Evolutionary conservation across 2,797 vertebrate species (phyloP).

Genomic region (Heterohyrax brucei): DNA sequence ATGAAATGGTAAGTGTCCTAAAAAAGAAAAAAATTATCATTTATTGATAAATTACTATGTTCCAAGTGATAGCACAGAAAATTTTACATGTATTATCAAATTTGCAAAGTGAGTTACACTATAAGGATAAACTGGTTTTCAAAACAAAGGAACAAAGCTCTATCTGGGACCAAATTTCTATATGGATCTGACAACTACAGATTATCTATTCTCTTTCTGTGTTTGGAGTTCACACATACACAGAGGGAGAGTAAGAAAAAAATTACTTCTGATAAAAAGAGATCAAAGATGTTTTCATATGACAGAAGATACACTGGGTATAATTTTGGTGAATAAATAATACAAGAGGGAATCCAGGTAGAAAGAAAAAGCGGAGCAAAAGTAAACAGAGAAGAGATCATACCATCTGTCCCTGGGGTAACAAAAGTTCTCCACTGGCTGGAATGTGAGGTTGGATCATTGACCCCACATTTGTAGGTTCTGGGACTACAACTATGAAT

Average conservation of each 20-base stretch:
- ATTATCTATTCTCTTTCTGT: not conserved
- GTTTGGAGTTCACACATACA: not conserved
- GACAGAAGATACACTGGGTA: not conserved
- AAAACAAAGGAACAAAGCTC: not conserved
- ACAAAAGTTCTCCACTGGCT: not conserved
- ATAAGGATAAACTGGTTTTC: not conserved
- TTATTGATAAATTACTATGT: slow-evolving; percentile 40
- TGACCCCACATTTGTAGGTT: not conserved
- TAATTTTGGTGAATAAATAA: not conserved
- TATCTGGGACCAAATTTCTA: not conserved
- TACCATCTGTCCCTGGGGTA: not conserved
- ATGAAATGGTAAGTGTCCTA: not conserved
- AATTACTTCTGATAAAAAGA: not conserved
- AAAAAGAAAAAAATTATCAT: slow-evolving; percentile 38
- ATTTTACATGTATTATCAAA: not conserved
- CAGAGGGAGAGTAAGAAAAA: not conserved
- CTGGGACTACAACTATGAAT: not conserved
- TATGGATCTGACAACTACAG: not conserved
- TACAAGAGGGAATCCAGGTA: not conserved
- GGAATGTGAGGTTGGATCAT: not conserved
- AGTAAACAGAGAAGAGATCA: not conserved
- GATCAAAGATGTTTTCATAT: not conserved
- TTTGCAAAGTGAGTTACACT: not conserved
- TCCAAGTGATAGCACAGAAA: not conserved
- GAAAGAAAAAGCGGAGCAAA: not conserved